A percentile compares a stretch with the other conserved stretches of the same genome.
phyloP scores from a whole-genome alignment of 2,888 invertebrate species.

The Stenodera caucasica region DNA sequence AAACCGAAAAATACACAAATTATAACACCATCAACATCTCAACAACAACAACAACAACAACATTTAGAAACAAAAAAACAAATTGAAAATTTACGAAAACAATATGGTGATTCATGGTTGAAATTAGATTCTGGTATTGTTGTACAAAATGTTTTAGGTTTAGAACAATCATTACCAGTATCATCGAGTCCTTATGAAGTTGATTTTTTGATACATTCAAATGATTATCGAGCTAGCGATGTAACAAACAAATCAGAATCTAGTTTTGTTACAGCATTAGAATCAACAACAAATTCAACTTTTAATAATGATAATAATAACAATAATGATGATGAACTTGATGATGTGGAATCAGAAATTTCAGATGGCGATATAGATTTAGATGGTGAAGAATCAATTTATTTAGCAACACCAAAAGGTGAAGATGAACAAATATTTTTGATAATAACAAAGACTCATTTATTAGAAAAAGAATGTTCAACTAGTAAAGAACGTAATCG shows the following conservation, averaged over 20 bases:
- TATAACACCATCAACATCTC: conserved; percentile 38
- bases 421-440: conserved; percentile 50
- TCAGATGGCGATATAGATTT: conserved; percentile 44
- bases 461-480: conserved; percentile 50
- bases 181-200: conserved; percentile 39
- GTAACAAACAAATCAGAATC: conserved; percentile 8
- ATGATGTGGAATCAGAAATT: conserved; percentile 30
- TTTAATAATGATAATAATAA: conserved; percentile 8
- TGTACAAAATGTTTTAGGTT: conserved; percentile 62
- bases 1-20: conserved; percentile 50
- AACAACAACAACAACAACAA: conserved; percentile 39
- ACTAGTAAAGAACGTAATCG: conserved; percentile 42
- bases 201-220: conserved; percentile 34
- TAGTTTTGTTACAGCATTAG: conserved; percentile 12
- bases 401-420: conserved; percentile 49
- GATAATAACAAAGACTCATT: conserved; percentile 48
- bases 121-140: conserved; percentile 51
- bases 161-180: conserved; percentile 46
- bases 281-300: conserved; percentile 3
- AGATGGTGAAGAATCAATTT: conserved; percentile 50
- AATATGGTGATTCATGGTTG: conserved; percentile 66
- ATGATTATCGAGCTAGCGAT: conserved; percentile 16
- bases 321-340: conserved; percentile 1
- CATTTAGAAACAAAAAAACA: conserved; percentile 64
- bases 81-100: conserved; percentile 61